Base-by-base conservation (phyloP, 1,140 invertebrate species). In the Pseudobourletiella spinata region DNA sequence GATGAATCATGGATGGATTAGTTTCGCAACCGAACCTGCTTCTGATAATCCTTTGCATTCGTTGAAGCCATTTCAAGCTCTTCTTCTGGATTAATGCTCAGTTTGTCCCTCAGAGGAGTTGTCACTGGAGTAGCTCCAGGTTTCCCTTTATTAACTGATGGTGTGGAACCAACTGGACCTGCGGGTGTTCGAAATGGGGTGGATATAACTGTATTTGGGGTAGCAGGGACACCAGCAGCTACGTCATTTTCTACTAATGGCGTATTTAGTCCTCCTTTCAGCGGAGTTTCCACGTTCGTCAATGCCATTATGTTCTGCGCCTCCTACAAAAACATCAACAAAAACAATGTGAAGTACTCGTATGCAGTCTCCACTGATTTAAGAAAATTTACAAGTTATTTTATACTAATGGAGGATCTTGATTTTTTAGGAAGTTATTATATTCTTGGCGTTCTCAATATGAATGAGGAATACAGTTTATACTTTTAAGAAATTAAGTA, bases 261-360 rank as follows among this genome's bases (percentile, higher is more conserved):
- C 1, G 95, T 97, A 74, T 99, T 99, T 2, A 93, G 71, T 0
- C 95, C 96, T 44, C 96, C 89, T 76, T 98, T 98, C 1, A 99
- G 76, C 14, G 96, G 96, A 0, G 96, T 99, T 71, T 99, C 95
- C 0, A 95, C 93, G 74, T 98, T 93, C 0, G 90, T 92, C 4
- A 99, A 75, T 3, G 95, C 95, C 88, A 99, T 96, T 59, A 99
- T 88, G 75, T 98, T 98, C 75, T 98, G 94, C 0, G 95, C 95
- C 78, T 98, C 95, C 83, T 95, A 84, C 22, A 24, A 52, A 52
- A 26, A 16, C 22, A n/a, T n/a, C n/a, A n/a, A n/a, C n/a, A n/a
- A n/a, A n/a, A n/a, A n/a, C n/a, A n/a, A n/a, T n/a, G n/a, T n/a
- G n/a, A n/a, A n/a, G n/a, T n/a, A n/a, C n/a, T n/a, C n/a, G n/a